Evolutionary conservation across 2,113 vertebrate species (phyloP).

Genomic region (Pimephales promelas): DNA sequence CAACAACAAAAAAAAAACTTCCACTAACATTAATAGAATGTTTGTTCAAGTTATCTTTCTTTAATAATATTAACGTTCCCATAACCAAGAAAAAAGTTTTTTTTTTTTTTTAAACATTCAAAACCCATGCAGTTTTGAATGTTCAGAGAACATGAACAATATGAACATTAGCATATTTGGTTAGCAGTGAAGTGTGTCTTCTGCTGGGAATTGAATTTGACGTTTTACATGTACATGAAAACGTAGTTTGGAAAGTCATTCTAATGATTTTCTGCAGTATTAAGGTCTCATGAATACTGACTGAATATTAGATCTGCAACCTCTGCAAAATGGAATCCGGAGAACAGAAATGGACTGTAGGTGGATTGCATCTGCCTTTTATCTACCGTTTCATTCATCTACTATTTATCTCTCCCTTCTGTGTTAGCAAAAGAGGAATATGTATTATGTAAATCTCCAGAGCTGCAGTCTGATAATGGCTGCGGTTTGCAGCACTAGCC

Average conservation of each 20-base stretch:
- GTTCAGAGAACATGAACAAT: too few species aligned
- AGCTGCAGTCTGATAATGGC: slow-evolving; percentile 26
- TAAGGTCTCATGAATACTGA: background rate
- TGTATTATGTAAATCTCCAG: slow-evolving; percentile 36
- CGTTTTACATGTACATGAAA: background rate
- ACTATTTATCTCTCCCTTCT: background rate
- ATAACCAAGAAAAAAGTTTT: too few species aligned
- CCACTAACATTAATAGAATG: too few species aligned
- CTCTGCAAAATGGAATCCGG: slow-evolving; percentile 15
- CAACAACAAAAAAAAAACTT: too few species aligned
- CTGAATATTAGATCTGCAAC: slow-evolving; percentile 25
- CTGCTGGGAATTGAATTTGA: background rate
- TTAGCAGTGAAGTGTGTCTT: too few species aligned
- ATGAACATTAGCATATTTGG: too few species aligned
- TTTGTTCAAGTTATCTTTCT: background rate
- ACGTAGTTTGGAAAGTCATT: background rate
- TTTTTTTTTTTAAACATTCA: too few species aligned
- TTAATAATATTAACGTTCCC: too few species aligned
- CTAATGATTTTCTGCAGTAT: background rate
- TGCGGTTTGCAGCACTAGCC: background rate
- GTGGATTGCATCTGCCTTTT: slow-evolving; percentile 23
- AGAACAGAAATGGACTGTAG: slow-evolving; percentile 20
- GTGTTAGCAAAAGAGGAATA: slow-evolving; percentile 14
- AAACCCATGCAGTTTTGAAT: too few species aligned
- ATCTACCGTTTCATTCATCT: slow-evolving; percentile 7